Conservation (phyloP, 2,888 invertebrate genomes). For the Nineta flava region DNA sequence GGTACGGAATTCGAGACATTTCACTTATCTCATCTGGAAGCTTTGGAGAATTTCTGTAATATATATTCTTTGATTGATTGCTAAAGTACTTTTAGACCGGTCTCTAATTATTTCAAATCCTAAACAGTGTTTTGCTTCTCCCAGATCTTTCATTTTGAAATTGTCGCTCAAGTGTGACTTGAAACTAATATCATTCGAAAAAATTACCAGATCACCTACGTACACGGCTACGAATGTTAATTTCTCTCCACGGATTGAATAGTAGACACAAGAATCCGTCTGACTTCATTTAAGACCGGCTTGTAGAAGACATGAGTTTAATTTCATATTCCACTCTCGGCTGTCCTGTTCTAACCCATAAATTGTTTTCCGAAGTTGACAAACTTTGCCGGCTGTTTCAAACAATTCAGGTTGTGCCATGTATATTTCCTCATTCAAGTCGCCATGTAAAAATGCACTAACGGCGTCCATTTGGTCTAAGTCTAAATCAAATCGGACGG, state of each 20-base stretch:
- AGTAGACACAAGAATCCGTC: constrained; percentile 11
- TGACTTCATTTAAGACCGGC: constrained; percentile 10
- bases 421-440: constrained; percentile 6
- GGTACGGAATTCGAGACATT: no score
- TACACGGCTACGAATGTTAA: background rate
- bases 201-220: background rate
- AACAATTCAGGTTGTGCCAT: constrained; percentile 13
- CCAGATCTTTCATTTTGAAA: background rate
- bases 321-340: constrained; percentile 12
- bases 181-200: background rate
- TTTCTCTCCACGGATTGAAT: background rate
- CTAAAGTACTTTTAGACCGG: no score
- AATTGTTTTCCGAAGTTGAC: constrained; percentile 12
- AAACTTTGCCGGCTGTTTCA: constrained; percentile 10
- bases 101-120: background rate
- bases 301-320: constrained; percentile 10
- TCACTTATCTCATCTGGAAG: no score
- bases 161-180: background rate
- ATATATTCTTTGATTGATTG: no score
- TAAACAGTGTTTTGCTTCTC: background rate
- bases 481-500: constrained; percentile 9
- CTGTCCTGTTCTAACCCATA: constrained; percentile 12
- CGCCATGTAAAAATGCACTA: constrained; percentile 12
- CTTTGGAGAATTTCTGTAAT: no score
- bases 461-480: constrained; percentile 12